These are phyloP conservation scores for Bombycilla garrulus DNA, from an alignment of 2,113 vertebrate species.

Conservation along the genomic window DNA sequence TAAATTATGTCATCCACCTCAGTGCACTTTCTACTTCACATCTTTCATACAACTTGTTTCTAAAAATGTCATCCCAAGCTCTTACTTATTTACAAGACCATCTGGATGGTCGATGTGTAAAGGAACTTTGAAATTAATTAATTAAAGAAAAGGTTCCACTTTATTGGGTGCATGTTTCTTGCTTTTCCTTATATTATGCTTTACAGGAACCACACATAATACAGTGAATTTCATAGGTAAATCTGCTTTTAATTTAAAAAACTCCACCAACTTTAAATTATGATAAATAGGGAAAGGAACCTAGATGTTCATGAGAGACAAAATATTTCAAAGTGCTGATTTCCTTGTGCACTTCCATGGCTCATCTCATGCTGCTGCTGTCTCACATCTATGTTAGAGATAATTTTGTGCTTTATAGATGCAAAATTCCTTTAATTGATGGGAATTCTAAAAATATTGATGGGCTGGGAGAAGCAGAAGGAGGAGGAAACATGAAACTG, in stretches of 20 bases:
- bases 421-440: neutral
- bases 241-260: neutral
- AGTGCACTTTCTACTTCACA: neutral
- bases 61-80: slow-evolving; percentile 4
- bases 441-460: neutral
- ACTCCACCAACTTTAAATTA: neutral
- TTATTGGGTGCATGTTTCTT: neutral
- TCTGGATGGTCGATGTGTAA: neutral
- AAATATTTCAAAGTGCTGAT: neutral
- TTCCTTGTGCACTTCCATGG: neutral
- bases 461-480: neutral
- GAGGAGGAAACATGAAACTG: neutral
- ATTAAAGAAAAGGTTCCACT: neutral
- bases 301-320: neutral
- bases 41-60: neutral
- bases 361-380: neutral
- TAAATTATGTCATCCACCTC: slow-evolving; percentile 11
- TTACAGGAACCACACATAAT: neutral
- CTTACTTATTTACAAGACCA: slow-evolving; percentile 34
- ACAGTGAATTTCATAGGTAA: neutral
- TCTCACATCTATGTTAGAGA: neutral
- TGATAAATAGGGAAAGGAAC: neutral
- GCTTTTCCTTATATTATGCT: neutral
- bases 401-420: neutral
- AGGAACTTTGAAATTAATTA: slow-evolving; percentile 21